Base-by-base conservation (phyloP, 2,888 invertebrate genomes). In the Melieria picta region DNA sequence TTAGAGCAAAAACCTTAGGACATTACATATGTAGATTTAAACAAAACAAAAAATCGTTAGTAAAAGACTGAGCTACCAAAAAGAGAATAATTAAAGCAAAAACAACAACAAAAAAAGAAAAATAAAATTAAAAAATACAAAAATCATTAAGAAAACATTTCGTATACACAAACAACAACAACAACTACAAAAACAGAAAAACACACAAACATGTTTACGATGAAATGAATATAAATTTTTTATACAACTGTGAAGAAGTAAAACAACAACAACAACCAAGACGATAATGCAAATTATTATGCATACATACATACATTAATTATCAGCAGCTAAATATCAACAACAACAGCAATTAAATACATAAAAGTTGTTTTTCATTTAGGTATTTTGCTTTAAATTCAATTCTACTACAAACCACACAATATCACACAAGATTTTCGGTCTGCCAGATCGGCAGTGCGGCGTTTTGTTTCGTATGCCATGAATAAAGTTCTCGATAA, bases 51-150 rank as follows among this genome's bases (percentile, higher is more conserved):
- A 52, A 65, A 71, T 62, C 65, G 65, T 73, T 67, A 67, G 64
- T 67, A 73, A 68, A 73, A 73, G 73, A 73, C 73, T 73, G 73
- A 73, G 71, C 71, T 73, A 71, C 65, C 45, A 63, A 68, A 65
- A 65, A 65, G 58, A 58, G 13, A 13, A 58, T 10, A 58, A 58
- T 1, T 13, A 13, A 58, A 67, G 71, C 69, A 72, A 75, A 65
- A 66, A 70, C 63, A 66, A 71, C 69, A 72, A 68, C 55, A 65
- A 62, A 63, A 66, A 64, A 58, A 42, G 64, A 64, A 61, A 61
- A 67, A 58, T 46, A 13, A 64, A 50, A 58, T 64, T n/a, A 70
- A 52, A 64, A 16, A 11, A 55, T 5, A 61, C 47, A 61, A 66
- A 45, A 70, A 68, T 63, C 50, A 16, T 7, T 3, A 50, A 60